Percentiles rank a stretch among this genome's conserved stretches.
These are phyloP conservation scores for Nannobrachium achirus DNA, from an alignment of 2,113 vertebrate species.

Conservation along the genomic window DNA sequence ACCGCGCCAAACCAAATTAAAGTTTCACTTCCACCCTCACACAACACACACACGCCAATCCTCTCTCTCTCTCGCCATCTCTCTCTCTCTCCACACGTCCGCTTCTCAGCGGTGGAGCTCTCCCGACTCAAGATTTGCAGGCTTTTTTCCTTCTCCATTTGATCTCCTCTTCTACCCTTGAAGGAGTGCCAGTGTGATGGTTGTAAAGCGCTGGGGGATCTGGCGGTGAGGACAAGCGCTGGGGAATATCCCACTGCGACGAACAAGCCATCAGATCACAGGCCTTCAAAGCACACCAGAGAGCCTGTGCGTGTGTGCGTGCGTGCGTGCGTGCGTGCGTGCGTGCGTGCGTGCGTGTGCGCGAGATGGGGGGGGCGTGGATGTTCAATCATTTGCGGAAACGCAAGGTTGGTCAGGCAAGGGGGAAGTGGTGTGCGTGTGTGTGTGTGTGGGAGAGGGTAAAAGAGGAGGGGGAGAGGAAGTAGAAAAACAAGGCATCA, in stretches of 20 bases:
- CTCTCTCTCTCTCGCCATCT: background rate
- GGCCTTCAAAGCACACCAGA: slow-evolving; percentile 1
- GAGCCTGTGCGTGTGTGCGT: background rate
- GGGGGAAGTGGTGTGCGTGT: too few species aligned
- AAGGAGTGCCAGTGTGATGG: slow-evolving; percentile 14
- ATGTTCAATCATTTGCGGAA: too few species aligned
- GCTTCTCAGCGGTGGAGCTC: background rate
- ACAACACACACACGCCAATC: slow-evolving; percentile 3
- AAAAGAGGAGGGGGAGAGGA: background rate
- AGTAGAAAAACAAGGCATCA: background rate
- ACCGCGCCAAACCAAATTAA: background rate
- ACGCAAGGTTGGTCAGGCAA: too few species aligned
- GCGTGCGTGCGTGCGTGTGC: background rate
- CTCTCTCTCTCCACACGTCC: background rate
- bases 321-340: background rate
- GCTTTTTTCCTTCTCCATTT: slow-evolving; percentile 16
- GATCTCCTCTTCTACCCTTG: slow-evolving; percentile 21
- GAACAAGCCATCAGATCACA: slow-evolving; percentile 25
- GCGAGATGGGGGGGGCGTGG: too few species aligned
- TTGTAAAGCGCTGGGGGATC: slow-evolving; percentile 27
- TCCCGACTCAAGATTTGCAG: background rate
- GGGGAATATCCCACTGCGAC: slow-evolving; percentile 25
- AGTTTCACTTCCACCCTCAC: background rate
- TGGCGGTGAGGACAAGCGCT: background rate
- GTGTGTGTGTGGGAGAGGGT: background rate